Evolutionary conservation across 2,888 invertebrate genomes (phyloP).

Genomic region (Lomographa bimaculata): DNA sequence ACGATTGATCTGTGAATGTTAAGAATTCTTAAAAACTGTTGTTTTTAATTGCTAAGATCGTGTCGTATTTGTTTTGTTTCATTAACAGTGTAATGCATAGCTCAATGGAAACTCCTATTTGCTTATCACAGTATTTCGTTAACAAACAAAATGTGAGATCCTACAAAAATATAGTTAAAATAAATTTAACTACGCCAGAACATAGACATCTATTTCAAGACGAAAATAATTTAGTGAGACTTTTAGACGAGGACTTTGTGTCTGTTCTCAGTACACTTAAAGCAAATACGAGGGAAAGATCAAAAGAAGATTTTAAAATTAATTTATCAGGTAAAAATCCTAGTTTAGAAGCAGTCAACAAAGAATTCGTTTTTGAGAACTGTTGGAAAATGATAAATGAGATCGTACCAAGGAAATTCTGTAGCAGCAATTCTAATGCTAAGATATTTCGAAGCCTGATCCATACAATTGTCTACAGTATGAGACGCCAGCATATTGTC

Average conservation of each 20-base stretch:
- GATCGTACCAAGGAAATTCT: slow-evolving; percentile 60
- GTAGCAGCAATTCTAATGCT: slow-evolving; percentile 56
- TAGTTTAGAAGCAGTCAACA: slow-evolving; percentile 47
- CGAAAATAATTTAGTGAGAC: slow-evolving; percentile 41
- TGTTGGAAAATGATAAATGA: slow-evolving; percentile 52
- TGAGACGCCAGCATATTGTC: slow-evolving; percentile 65
- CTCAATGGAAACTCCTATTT: slow-evolving; percentile 52
- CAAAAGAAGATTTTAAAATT: slow-evolving; percentile 58
- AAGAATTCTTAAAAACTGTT: no score
- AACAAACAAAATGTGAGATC: slow-evolving; percentile 73
- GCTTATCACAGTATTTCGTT: slow-evolving; percentile 62
- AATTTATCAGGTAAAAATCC: slow-evolving; percentile 40
- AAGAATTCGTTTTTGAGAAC: slow-evolving; percentile 50
- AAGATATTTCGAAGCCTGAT: slow-evolving; percentile 59
- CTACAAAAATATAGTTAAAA: slow-evolving; percentile 47
- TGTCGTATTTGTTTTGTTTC: no score
- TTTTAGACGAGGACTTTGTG: slow-evolving; percentile 42
- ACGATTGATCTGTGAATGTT: background rate
- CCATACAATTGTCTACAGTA: slow-evolving; percentile 55
- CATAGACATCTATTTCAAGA: slow-evolving; percentile 45
- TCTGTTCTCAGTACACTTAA: slow-evolving; percentile 44
- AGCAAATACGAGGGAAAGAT: slow-evolving; percentile 47
- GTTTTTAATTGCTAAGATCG: no score
- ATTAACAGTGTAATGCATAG: no score
- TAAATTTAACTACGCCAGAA: slow-evolving; percentile 39